These are phyloP conservation scores for Procambarus clarkii DNA, from an alignment of 1,140 invertebrate genomes.

Conservation along the genomic window DNA sequence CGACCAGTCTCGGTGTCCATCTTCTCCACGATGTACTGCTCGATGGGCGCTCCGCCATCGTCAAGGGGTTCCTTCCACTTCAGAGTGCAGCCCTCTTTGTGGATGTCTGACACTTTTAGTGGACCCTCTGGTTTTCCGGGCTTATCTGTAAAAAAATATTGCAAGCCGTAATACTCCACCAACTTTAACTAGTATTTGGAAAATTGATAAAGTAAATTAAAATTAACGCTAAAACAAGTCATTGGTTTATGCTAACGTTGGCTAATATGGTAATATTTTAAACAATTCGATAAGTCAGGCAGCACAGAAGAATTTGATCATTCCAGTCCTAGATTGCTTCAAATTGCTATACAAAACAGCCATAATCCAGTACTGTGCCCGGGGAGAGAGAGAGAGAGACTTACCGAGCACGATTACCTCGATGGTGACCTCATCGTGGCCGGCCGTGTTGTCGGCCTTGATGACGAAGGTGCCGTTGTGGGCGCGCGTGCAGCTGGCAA, in stretches of 20 bases:
- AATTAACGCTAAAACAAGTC: too few species aligned
- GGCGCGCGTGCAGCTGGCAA: slow-evolving; percentile 84
- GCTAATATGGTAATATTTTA: too few species aligned
- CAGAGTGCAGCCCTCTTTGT: slow-evolving; percentile 95
- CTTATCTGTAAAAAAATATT: slow-evolving; percentile 78
- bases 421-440: slow-evolving; percentile 93
- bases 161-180: neutral
- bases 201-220: neutral
- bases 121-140: slow-evolving; percentile 96
- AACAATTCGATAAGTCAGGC: too few species aligned
- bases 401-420: slow-evolving; percentile 87
- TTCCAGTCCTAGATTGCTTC: too few species aligned
- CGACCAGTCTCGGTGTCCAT: slow-evolving; percentile 88
- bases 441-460: slow-evolving; percentile 93
- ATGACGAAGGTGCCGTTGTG: slow-evolving; percentile 91
- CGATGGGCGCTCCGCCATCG: slow-evolving; percentile 94
- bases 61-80: slow-evolving; percentile 97
- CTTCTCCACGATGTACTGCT: slow-evolving; percentile 94
- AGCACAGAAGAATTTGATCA: too few species aligned
- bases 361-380: too few species aligned
- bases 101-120: slow-evolving; percentile 92
- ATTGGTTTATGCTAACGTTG: too few species aligned
- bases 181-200: neutral
- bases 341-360: too few species aligned
- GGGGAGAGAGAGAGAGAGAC: slow-evolving; percentile 36